Evolutionary conservation across 1,140 invertebrate genomes (phyloP), one percentile per base, ranked within the genome.

Genomic region (Danaus plexippus): DNA sequence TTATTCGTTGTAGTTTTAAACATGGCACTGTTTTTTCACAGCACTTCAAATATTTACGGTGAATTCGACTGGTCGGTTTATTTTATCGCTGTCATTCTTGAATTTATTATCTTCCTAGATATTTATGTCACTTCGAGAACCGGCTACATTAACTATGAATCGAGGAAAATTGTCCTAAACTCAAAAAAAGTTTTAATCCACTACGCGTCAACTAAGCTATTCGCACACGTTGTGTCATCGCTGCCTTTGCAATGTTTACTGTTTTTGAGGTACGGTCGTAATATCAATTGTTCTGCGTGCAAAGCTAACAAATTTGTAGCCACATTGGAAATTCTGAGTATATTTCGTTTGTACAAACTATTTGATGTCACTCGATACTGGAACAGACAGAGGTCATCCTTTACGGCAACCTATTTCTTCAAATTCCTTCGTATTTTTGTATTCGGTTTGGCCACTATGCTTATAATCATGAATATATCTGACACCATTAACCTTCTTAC

Each of bases 181-280:
- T 32, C 40, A 1, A 60, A 60, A 10, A 63, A 67, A 18, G 43
- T 56, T 3, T 13, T 69, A 8, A 3, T 67, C 1, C 51, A 73
- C 11, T 77, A 63, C 59, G 62, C 61, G 11, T 68, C 63, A 0
- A 73, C 56, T 0, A 72, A 69, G 18, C 44, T 73, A n/a, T 75
- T 73, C 44, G 9, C 73, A 0, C 69, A 73, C 46, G 45, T 49
- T 2, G 42, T 59, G 10, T 63, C 67, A 9, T 67, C 71, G 7
- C 55, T 75, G 15, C 75, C 72, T 4, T 9, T 71, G 9, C 61
- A 70, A 11, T 52, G 22, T 9, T 52, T 75, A 8, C 53, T 77
- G 61, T 67, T 73, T 9, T 9, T 75, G 0, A 61, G 65, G 54
- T 73, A 71, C 32, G 68, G 72, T 0, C 11, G n/a, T 0, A 49